Percentiles rank a stretch among this genome's conserved stretches.
Conservation (phyloP, 2,888 invertebrate species). For the Drosophila rellima region DNA sequence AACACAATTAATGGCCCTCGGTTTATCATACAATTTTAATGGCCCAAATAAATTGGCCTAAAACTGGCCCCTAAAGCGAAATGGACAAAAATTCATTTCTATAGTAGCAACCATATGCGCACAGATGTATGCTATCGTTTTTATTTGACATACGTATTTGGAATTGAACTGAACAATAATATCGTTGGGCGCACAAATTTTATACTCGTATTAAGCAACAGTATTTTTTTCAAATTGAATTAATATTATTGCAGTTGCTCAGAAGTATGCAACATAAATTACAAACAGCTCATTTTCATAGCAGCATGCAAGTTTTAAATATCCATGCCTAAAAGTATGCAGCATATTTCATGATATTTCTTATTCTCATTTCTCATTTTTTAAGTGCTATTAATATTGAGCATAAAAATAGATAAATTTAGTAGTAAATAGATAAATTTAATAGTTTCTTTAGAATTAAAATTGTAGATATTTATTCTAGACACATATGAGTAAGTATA, state of each 20-base stretch:
- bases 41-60: constrained; percentile 76
- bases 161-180: background rate
- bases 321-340: background rate
- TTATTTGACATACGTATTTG: background rate
- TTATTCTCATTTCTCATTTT: too few relatives aligned
- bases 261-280: constrained; percentile 1
- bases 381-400: too few relatives aligned
- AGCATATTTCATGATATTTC: too few relatives aligned
- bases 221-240: too few relatives aligned
- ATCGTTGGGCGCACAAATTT: background rate
- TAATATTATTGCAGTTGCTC: background rate
- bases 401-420: too few relatives aligned
- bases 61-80: constrained; percentile 57
- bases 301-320: background rate
- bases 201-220: too few relatives aligned
- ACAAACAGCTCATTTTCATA: too few relatives aligned
- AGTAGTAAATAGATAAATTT: too few relatives aligned
- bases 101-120: constrained; percentile 18
- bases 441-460: too few relatives aligned
- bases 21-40: constrained; percentile 83
- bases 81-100: constrained; percentile 45
- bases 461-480: too few relatives aligned
- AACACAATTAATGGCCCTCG: constrained; percentile 78
- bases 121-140: constrained; percentile 4
- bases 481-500: too few relatives aligned